A percentile compares a stretch with the other conserved stretches of the same genome.
These are phyloP conservation scores for Paramormyrops kingsleyae DNA, from an alignment of 2,113 vertebrate species.

Conservation along the genomic window DNA sequence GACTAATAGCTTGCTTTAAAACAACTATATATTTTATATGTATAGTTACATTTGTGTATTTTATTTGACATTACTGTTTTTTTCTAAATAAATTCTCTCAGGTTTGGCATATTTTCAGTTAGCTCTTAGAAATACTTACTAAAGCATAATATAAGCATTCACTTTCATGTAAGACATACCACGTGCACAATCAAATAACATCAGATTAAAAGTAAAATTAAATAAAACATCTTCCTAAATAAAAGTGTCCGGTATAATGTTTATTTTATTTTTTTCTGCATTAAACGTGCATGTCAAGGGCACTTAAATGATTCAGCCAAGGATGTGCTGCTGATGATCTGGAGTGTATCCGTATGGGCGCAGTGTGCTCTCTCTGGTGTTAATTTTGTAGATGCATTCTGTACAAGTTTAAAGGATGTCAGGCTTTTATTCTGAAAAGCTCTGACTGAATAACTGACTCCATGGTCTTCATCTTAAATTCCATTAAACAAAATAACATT, in stretches of 20 bases:
- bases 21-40: not conserved
- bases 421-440: not conserved
- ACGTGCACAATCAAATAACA: not conserved
- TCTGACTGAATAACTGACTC: not conserved
- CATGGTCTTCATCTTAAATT: not conserved
- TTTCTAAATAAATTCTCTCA: not conserved
- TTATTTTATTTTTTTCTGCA: not conserved
- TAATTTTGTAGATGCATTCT: not conserved
- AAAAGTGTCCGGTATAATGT: not conserved
- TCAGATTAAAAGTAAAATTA: not conserved
- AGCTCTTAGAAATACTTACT: not conserved
- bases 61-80: not conserved
- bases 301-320: not conserved
- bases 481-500: not conserved
- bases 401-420: not conserved
- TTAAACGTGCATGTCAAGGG: not conserved
- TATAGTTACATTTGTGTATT: not conserved
- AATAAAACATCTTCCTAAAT: not conserved
- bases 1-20: not conserved
- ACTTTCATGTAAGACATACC: not conserved
- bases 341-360: not conserved
- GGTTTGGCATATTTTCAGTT: not conserved
- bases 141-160: not conserved
- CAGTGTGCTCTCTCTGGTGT: not conserved
- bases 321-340: not conserved